Percentiles rank a stretch among this genome's conserved stretches.
Evolutionary conservation across 2,113 vertebrate species (phyloP).

Genomic region (Rissa tridactyla): DNA sequence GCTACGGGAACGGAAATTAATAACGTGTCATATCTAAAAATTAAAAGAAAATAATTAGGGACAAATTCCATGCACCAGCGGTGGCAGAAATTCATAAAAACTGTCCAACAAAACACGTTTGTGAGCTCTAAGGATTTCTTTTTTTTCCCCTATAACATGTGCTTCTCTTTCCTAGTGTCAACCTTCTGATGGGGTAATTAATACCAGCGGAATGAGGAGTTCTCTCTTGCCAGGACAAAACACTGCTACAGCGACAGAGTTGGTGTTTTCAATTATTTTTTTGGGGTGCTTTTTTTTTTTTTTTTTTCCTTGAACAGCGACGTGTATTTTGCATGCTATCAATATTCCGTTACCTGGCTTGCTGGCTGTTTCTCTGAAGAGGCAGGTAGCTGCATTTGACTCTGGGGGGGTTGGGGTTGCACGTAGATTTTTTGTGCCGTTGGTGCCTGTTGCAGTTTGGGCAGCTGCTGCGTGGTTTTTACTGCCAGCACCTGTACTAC

Average conservation of each 20-base stretch:
- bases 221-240: conserved; percentile 71
- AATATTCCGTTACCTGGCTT: conserved; percentile 85
- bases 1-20: conserved; percentile 58
- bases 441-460: conserved; percentile 93
- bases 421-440: conserved; percentile 93
- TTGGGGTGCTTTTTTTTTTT: background rate
- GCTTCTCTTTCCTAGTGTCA: conserved; percentile 62
- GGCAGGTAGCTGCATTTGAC: conserved; percentile 86
- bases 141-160: conserved; percentile 22
- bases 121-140: conserved; percentile 7
- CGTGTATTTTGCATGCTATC: conserved; percentile 74
- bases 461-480: conserved; percentile 88
- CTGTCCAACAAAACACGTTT: conserved; percentile 48
- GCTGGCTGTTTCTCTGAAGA: conserved; percentile 84
- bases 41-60: conserved; percentile 52
- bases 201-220: conserved; percentile 57
- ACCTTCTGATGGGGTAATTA: conserved; percentile 54
- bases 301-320: conserved; percentile 60
- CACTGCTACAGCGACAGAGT: conserved; percentile 57
- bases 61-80: conserved; percentile 50
- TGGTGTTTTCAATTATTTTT: background rate
- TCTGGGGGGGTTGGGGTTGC: conserved; percentile 88
- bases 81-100: conserved; percentile 61
- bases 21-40: conserved; percentile 56
- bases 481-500: conserved; percentile 83